Base-by-base conservation (phyloP, 2,888 invertebrate genomes). In the Pandemis heparana region DNA sequence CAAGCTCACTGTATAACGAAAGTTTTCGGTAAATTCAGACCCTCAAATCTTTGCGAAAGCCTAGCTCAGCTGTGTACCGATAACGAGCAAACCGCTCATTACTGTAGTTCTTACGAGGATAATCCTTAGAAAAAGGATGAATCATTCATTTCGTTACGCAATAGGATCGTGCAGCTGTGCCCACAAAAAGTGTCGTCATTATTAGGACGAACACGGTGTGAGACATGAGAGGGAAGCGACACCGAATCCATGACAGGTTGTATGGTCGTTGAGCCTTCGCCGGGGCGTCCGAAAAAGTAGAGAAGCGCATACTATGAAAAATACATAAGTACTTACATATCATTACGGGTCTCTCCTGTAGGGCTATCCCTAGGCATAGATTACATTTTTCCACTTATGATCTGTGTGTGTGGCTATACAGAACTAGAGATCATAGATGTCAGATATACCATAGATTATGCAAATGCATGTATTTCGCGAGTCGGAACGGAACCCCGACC, bases 171-270 rank as follows among this genome's bases (percentile, higher is more conserved):
- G 68, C 72, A 73, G 67, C 72, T 73, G 72, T 12, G 62, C 46
- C 10, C 62, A 67, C 71, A 72, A 72, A 72, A 68, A 68, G 63
- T 72, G 62, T 46, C 62, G 39, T 56, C 62, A 62, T 72, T 67
- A 72, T 46, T 56, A 39, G 48, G 32, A 48, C 7, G 14, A 65
- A 6, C 23, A 23, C 48, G 64, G 56, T 56, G 43, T 0, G 53
- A 53, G 12, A 12, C 23, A 12, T 23, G 56, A 23, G 56, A 56
- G 12, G 18, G 18, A 8, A 1, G 9, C 53, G 18, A 10, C 0
- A 18, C 18, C 9, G 9, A 51, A 51, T 51, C 51, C 18, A 18
- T 18, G 53, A 18, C 10, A 9, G 53, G 10, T 2, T 53, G 53
- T 18, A 53, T 53, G 18, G 53, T 23, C 18, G 16, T 4, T 9